These are phyloP conservation scores for Pandemis heparana DNA, from an alignment of 2,888 invertebrate genomes.

Conservation along the genomic window DNA sequence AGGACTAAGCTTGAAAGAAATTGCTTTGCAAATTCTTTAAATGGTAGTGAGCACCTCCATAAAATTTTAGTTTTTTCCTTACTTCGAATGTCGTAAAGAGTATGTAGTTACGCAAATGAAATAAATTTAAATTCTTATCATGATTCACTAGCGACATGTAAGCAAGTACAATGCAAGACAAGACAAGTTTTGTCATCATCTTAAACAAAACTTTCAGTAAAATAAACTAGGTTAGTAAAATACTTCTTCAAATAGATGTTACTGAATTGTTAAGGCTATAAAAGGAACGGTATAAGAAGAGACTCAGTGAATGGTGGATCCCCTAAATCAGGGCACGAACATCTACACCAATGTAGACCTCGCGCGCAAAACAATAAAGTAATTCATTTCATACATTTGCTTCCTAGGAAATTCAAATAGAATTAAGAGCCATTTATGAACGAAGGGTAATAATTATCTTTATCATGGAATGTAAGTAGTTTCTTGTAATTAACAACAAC, in stretches of 20 bases:
- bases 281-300: slow-evolving; percentile 4
- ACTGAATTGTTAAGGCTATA: background rate
- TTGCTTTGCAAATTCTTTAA: background rate
- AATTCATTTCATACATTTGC: slow-evolving; percentile 45
- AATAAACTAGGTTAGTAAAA: background rate
- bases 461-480: too few species aligned
- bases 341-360: slow-evolving; percentile 45
- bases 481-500: too few species aligned
- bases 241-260: background rate
- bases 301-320: slow-evolving; percentile 47
- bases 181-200: too few species aligned
- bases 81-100: background rate
- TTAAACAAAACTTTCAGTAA: background rate
- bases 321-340: slow-evolving; percentile 48
- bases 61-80: background rate
- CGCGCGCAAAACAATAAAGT: slow-evolving; percentile 54
- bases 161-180: background rate
- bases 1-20: background rate
- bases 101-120: background rate
- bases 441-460: too few species aligned
- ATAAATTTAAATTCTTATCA: background rate
- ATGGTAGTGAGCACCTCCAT: background rate
- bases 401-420: slow-evolving; percentile 1
- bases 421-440: too few species aligned
- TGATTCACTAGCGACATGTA: background rate